Conservation (phyloP, 2,888 invertebrate genomes). For the Rotaria macrura region DNA sequence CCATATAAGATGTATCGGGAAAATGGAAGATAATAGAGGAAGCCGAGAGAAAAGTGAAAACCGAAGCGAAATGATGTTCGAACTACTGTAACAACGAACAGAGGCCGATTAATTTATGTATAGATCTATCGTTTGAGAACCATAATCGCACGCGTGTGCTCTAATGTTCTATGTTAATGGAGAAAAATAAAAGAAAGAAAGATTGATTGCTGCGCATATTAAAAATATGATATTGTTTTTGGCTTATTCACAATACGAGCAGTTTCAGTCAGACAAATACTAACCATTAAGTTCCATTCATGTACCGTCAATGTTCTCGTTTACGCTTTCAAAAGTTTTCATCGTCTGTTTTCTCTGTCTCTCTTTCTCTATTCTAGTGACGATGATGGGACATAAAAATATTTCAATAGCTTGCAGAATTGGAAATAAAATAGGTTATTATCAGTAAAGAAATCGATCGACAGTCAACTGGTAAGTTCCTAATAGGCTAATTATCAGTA, state of each 20-base stretch:
- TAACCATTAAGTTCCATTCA: background rate
- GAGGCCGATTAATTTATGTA: background rate
- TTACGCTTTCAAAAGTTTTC: background rate
- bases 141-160: background rate
- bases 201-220: background rate
- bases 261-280: background rate
- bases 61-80: background rate
- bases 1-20: constrained; percentile 37
- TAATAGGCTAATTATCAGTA: no score
- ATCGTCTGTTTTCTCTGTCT: background rate
- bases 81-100: background rate
- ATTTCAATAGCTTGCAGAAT: background rate
- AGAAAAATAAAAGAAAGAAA: background rate
- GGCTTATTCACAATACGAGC: background rate
- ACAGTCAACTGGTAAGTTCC: no score
- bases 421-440: no score
- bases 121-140: background rate
- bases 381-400: no score
- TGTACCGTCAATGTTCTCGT: background rate
- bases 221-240: background rate
- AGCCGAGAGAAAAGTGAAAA: background rate
- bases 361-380: no score
- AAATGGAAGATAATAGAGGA: background rate
- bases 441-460: no score
- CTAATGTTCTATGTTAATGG: background rate